Evolutionary conservation across 2,797 vertebrate genomes (phyloP).

Genomic region (Carapus acus): DNA sequence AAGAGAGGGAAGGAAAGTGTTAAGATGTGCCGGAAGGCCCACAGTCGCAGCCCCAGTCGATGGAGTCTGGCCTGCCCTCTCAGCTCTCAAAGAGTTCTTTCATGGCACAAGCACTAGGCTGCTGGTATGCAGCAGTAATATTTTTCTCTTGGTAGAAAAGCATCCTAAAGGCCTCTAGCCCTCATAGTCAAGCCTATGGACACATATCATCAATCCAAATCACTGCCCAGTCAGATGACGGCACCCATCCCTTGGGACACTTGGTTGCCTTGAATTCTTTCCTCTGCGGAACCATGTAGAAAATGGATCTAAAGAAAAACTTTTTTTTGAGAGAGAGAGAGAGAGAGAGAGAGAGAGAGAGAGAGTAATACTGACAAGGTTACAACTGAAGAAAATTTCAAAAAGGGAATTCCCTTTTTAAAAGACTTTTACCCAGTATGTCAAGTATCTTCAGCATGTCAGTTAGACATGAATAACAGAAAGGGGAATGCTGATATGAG

Average conservation of each 20-base stretch:
- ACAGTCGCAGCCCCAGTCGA: slow-evolving; percentile 50
- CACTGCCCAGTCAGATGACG: background rate
- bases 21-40: slow-evolving; percentile 55
- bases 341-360: too few relatives aligned
- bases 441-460: too few relatives aligned
- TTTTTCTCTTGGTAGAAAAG: slow-evolving; percentile 44
- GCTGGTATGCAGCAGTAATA: slow-evolving; percentile 52
- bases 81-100: slow-evolving; percentile 69
- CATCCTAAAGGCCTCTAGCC: slow-evolving; percentile 30
- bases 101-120: slow-evolving; percentile 55
- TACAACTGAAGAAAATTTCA: too few relatives aligned
- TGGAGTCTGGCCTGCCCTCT: slow-evolving; percentile 50
- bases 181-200: slow-evolving; percentile 33
- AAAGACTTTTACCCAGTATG: too few relatives aligned
- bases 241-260: background rate
- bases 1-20: slow-evolving; percentile 46
- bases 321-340: too few relatives aligned
- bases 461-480: too few relatives aligned
- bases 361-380: too few relatives aligned
- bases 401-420: too few relatives aligned
- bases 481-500: too few relatives aligned
- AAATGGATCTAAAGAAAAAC: too few relatives aligned
- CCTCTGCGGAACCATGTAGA: background rate
- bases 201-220: slow-evolving; percentile 38
- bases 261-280: slow-evolving; percentile 1